Evolutionary conservation across 2,888 invertebrate genomes (phyloP).

Genomic region (Watsonalla binaria): DNA sequence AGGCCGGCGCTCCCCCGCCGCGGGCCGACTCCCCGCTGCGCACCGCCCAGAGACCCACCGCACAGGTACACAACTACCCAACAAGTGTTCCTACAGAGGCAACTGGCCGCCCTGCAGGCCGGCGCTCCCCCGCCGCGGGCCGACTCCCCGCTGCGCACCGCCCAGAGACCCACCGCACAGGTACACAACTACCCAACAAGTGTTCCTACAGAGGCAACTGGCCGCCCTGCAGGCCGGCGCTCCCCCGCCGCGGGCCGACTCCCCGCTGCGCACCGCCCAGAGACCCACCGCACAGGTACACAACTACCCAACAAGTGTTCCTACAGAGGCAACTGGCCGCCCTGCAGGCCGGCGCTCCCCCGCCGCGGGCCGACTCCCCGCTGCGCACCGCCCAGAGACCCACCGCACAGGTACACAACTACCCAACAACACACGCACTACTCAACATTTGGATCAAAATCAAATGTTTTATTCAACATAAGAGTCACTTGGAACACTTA

Average conservation of each 20-base stretch:
- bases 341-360: constrained; percentile 75
- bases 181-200: too few species aligned
- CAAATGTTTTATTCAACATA: too few species aligned
- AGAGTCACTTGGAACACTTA: too few species aligned
- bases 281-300: constrained; percentile 78
- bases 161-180: constrained; percentile 80
- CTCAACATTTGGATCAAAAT: too few species aligned
- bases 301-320: constrained; percentile 96
- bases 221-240: constrained; percentile 80
- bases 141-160: constrained; percentile 79
- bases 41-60: constrained; percentile 80
- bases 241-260: constrained; percentile 66
- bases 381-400: constrained; percentile 82
- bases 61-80: too few species aligned
- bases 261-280: constrained; percentile 81
- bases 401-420: constrained; percentile 75
- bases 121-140: constrained; percentile 63
- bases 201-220: constrained; percentile 91
- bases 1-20: constrained; percentile 68
- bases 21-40: constrained; percentile 76
- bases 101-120: constrained; percentile 84
- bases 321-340: constrained; percentile 89
- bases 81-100: constrained; percentile 92
- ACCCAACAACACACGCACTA: not conserved
- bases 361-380: constrained; percentile 70